Conservation (phyloP, 2,113 vertebrate species). For the Poecile atricapillus region DNA sequence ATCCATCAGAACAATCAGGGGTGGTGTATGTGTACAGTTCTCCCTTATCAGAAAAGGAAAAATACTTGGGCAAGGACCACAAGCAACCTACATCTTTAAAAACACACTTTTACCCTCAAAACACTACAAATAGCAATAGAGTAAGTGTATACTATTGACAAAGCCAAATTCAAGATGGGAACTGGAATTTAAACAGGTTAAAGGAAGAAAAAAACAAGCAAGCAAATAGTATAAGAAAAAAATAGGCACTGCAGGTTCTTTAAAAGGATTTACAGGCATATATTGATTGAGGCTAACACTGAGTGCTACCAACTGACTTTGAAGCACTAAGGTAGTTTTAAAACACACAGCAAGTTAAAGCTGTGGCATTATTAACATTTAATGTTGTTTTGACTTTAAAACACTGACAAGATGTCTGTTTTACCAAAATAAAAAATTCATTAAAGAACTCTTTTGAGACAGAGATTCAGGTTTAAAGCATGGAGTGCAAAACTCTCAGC, state of each 20-base stretch:
- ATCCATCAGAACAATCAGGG: slow-evolving; percentile 72
- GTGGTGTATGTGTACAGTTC: background rate
- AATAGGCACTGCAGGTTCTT: background rate
- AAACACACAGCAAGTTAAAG: background rate
- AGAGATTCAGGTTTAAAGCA: background rate
- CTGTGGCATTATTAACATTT: background rate
- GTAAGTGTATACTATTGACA: background rate
- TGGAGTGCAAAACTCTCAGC: background rate
- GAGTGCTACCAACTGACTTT: background rate
- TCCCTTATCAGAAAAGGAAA: slow-evolving; percentile 40
- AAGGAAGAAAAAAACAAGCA: background rate
- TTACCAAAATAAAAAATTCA: background rate
- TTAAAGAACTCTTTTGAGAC: background rate
- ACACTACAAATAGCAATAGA: background rate
- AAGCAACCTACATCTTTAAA: slow-evolving; percentile 41
- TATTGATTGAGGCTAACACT: background rate
- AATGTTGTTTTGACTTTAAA: slow-evolving; percentile 1
- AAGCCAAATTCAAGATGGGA: background rate
- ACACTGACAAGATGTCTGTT: background rate
- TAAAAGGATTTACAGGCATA: background rate
- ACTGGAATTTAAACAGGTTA: background rate
- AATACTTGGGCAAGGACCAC: slow-evolving; percentile 38
- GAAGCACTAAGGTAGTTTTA: background rate
- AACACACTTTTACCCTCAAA: slow-evolving; percentile 33
- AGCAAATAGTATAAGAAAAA: background rate